phyloP scores from a whole-genome alignment of 2,888 invertebrate genomes.

The Zelleria hepariella region DNA sequence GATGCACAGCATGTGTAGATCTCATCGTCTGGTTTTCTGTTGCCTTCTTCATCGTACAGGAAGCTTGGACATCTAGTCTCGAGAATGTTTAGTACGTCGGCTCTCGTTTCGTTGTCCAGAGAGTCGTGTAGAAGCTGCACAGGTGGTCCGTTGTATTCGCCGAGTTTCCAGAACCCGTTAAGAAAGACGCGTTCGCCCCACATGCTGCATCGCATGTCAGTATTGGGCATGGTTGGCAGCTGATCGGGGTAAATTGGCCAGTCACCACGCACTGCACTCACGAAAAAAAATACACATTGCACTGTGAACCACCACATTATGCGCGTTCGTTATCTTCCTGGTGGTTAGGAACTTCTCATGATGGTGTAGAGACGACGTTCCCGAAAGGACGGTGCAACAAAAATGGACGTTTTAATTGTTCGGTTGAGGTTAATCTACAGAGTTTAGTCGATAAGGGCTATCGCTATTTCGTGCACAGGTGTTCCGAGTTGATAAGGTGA shows the following conservation, averaged over 20 bases:
- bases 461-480: constrained; percentile 46
- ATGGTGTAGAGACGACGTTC: constrained; percentile 4
- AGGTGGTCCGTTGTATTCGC: constrained; percentile 31
- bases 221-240: neutral
- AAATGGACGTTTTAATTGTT: neutral
- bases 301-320: constrained; percentile 1
- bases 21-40: constrained; percentile 33
- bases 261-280: constrained; percentile 10
- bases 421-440: constrained; percentile 20
- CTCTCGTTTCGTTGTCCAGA: constrained; percentile 37
- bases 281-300: constrained; percentile 22
- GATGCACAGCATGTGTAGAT: constrained; percentile 75
- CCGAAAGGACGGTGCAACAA: constrained; percentile 18
- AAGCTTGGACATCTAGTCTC: constrained; percentile 75
- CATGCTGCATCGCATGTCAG: constrained; percentile 31
- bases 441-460: constrained; percentile 37
- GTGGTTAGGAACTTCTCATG: neutral
- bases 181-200: constrained; percentile 37
- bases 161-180: constrained; percentile 32
- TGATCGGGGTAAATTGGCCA: constrained; percentile 6
- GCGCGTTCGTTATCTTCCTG: neutral
- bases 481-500: constrained; percentile 14
- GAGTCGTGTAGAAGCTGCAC: constrained; percentile 26
- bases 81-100: constrained; percentile 46
- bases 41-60: constrained; percentile 45